Evolutionary conservation across 1,140 invertebrate species (phyloP), one percentile per base, ranked within the genome.

Genomic region (Pseudomyrmex sp.): DNA sequence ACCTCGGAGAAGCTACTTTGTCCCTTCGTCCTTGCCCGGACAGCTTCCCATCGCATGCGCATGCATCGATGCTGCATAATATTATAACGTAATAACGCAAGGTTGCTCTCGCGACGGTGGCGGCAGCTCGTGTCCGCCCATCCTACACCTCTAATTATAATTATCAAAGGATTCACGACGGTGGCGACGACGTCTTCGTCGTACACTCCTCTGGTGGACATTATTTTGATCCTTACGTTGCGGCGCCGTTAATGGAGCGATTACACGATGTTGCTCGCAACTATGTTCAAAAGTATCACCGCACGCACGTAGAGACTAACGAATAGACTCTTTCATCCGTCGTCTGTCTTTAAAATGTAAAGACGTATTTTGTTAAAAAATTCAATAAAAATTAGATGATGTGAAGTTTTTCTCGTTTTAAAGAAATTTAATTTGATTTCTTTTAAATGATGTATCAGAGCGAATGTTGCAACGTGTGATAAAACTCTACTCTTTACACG

Each of bases 1-100:
- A 74, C 75, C 84, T 72, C 62, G 56, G 88, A 88, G 91, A 89
- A 91, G 90, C 85, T 90, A 92, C 88, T 91, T 92, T 92, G 91
- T 91, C 85, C 46, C 76, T 80, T 80, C 66, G 76, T 72, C 66
- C 76, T 80, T 70, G 54, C 20, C 20, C 23, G 85, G 82, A 61
- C 73, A 76, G 66, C 68, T 46, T 85, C 8, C 35, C 68, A 26
- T 63, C 82, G 54, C 8, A 35, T 54, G 44, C 72, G 59, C 82
- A 59, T 66, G 46, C 59, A 70, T 80, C 76, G 76, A 80, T 70
- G 68, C 52, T 70, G 15, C 23, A 69, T 72, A 70, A 80, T 46
- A 66, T 23, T 44, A 44, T 70, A 80, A 80, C 44, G 56, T 35
- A 80, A 80, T 80, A 80, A 79, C 44, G 76, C 52, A 48, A 72